These are phyloP conservation scores for Onthophagus taurus DNA, from an alignment of 1,140 invertebrate genomes.

Conservation along the genomic window DNA sequence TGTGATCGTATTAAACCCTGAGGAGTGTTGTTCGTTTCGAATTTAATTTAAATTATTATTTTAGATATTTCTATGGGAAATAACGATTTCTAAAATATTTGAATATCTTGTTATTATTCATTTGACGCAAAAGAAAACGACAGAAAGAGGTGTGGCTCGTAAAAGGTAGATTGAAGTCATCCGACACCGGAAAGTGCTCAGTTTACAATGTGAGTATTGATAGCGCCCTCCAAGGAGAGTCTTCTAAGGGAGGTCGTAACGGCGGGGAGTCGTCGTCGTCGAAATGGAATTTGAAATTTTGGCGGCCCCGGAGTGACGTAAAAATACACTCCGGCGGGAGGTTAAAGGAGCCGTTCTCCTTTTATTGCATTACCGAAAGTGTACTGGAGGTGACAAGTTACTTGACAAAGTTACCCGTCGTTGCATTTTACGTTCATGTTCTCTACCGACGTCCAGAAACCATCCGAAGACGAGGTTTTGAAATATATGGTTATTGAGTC, in stretches of 20 bases:
- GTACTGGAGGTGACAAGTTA: conserved; percentile 34
- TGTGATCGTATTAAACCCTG: background rate
- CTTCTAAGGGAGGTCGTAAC: conserved; percentile 21
- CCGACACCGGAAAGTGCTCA: conserved; percentile 32
- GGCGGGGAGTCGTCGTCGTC: conserved; percentile 15
- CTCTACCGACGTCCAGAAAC: no score
- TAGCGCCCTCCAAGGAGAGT: conserved; percentile 19
- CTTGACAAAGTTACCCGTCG: conserved; percentile 34
- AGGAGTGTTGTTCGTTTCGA: background rate
- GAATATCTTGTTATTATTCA: conserved; percentile 4
- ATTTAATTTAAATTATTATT: background rate
- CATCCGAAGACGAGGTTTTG: no score
- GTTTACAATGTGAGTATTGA: conserved; percentile 32
- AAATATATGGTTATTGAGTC: no score
- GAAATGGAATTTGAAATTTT: conserved; percentile 35
- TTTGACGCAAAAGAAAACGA: no score
- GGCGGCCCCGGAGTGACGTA: conserved; percentile 33
- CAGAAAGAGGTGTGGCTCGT: no score
- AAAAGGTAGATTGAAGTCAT: conserved; percentile 29
- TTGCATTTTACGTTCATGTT: conserved; percentile 34
- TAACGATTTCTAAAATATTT: background rate
- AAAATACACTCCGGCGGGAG: conserved; percentile 32
- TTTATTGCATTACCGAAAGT: conserved; percentile 35
- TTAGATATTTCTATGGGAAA: background rate
- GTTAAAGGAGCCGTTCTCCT: conserved; percentile 30